Conservation (phyloP, 2,888 invertebrate species). For the Dasysyrphus albostriatus region DNA sequence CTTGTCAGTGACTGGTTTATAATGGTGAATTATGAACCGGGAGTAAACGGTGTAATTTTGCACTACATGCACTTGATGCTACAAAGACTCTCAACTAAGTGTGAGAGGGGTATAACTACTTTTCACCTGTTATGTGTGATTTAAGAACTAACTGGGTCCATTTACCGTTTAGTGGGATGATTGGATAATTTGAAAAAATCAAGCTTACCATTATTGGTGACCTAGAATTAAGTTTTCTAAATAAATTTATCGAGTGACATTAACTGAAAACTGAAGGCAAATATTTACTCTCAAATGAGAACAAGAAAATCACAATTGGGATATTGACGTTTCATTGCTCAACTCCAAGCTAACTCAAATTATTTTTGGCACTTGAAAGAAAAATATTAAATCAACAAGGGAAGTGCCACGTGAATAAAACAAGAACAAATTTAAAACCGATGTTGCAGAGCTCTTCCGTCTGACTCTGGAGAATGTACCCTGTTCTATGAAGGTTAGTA, state of each 20-base stretch:
- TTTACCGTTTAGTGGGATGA: conserved; percentile 32
- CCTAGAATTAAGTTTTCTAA: conserved; percentile 3
- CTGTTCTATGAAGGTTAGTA: too few relatives aligned
- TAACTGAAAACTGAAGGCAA: not conserved
- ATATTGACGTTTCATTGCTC: too few relatives aligned
- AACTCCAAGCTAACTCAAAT: too few relatives aligned
- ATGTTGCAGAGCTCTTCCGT: too few relatives aligned
- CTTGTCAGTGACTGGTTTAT: conserved; percentile 75
- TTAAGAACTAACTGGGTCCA: conserved; percentile 7
- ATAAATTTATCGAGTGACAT: not conserved
- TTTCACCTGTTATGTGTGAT: conserved; percentile 19
- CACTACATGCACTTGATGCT: conserved; percentile 23
- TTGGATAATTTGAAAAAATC: conserved; percentile 4
- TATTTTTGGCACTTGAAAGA: too few relatives aligned
- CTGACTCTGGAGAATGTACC: too few relatives aligned
- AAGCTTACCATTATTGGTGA: not conserved
- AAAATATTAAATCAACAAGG: too few relatives aligned
- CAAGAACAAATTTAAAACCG: too few relatives aligned
- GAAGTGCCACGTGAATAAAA: too few relatives aligned
- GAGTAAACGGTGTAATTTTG: conserved; percentile 57
- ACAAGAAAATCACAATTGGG: not conserved
- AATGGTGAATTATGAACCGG: conserved; percentile 73
- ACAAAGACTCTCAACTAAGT: too few relatives aligned
- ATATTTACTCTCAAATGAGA: not conserved
- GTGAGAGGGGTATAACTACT: not conserved